These are phyloP conservation scores for Pelobates cultripes DNA, from an alignment of 2,797 vertebrate species.

Conservation along the genomic window DNA sequence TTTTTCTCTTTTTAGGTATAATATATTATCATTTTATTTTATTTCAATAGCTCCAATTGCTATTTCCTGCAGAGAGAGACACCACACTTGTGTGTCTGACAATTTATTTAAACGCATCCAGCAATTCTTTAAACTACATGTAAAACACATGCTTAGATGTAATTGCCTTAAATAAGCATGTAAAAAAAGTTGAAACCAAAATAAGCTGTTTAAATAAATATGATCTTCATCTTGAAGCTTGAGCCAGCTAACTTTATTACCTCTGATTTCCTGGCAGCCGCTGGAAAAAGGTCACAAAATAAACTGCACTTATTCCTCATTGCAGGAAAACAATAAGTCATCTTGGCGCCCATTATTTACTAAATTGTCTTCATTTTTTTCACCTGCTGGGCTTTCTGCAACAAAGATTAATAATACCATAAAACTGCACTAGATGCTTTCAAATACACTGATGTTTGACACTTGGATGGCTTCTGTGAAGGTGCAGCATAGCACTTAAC, in stretches of 20 bases:
- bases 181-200: constrained; percentile 60
- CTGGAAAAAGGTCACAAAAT: constrained; percentile 75
- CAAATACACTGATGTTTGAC: constrained; percentile 64
- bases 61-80: neutral
- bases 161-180: constrained; percentile 56
- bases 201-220: constrained; percentile 57
- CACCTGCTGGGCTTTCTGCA: constrained; percentile 67
- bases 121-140: constrained; percentile 1
- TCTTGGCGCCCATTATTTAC: constrained; percentile 74
- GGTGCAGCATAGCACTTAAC: constrained; percentile 32
- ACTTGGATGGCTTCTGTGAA: constrained; percentile 52
- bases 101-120: neutral
- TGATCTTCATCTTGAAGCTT: constrained; percentile 62
- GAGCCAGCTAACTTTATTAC: constrained; percentile 73
- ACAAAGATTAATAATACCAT: constrained; percentile 74
- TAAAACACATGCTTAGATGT: constrained; percentile 28
- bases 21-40: too few species aligned
- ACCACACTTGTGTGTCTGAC: neutral
- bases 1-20: too few species aligned
- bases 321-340: constrained; percentile 74
- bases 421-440: constrained; percentile 66
- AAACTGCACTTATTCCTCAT: constrained; percentile 74
- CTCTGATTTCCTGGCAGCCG: constrained; percentile 71
- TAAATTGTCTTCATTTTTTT: constrained; percentile 77
- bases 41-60: neutral